phyloP scores from a whole-genome alignment of 2,113 vertebrate genomes.

The Burhinus bistriatus region DNA sequence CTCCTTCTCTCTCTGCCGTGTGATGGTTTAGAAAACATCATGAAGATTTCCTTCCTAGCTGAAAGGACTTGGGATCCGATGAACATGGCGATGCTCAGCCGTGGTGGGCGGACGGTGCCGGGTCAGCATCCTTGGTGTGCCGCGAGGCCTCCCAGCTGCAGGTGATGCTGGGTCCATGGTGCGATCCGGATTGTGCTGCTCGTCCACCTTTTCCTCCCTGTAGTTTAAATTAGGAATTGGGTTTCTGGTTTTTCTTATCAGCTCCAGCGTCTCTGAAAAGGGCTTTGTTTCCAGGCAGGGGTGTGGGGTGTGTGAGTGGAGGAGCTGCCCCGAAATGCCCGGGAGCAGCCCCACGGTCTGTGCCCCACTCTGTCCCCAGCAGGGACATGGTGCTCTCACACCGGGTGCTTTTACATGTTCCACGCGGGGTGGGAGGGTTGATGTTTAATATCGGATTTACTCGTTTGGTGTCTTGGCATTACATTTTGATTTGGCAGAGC shows the following conservation, averaged over 20 bases:
- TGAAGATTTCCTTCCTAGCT: neutral
- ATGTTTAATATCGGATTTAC: neutral
- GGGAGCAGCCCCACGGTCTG: rapidly evolving
- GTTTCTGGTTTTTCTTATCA: neutral
- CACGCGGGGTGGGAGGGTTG: rapidly evolving
- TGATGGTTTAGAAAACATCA: neutral
- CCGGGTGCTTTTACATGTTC: neutral
- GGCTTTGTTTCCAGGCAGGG: neutral
- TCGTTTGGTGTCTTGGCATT: rapidly evolving
- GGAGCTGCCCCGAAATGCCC: neutral
- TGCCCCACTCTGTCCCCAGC: neutral
- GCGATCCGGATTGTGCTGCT: rapidly evolving
- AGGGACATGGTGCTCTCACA: neutral
- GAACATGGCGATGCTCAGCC: neutral
- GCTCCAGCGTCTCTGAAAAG: neutral
- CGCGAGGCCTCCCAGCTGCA: rapidly evolving
- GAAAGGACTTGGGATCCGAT: neutral
- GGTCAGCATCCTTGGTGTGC: neutral
- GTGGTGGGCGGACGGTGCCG: rapidly evolving
- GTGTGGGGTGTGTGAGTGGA: neutral
- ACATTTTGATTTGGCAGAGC: neutral
- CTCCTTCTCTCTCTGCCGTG: neutral
- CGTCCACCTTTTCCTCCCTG: rapidly evolving
- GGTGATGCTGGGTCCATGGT: rapidly evolving
- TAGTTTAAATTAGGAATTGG: neutral